Conservation (phyloP, 2,888 invertebrate genomes). For the Apotomis capreana region DNA sequence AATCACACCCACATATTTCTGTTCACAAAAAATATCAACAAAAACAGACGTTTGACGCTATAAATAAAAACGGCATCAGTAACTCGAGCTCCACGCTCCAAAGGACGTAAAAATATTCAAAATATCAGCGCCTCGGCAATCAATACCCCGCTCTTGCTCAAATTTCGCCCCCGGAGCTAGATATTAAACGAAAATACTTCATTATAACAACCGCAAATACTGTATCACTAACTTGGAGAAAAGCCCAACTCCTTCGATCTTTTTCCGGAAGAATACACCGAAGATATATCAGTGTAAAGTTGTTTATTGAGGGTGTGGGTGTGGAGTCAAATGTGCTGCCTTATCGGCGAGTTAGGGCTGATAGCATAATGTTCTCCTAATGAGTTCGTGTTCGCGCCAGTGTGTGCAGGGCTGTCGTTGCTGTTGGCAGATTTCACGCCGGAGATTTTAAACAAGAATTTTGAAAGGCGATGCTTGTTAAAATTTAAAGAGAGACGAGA, state of each 20-base stretch:
- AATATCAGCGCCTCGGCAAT: slow-evolving; percentile 28
- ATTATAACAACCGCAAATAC: slow-evolving; percentile 49
- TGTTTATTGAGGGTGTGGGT: slow-evolving; percentile 2
- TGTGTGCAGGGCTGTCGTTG: slow-evolving; percentile 43
- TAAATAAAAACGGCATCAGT: neutral
- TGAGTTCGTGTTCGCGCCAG: slow-evolving; percentile 52
- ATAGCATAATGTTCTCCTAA: slow-evolving; percentile 54
- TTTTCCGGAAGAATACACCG: neutral
- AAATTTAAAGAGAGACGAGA: neutral
- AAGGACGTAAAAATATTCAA: slow-evolving; percentile 33
- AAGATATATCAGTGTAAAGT: neutral
- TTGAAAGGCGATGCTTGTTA: neutral
- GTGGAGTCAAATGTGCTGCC: slow-evolving; percentile 41
- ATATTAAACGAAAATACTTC: slow-evolving; percentile 49
- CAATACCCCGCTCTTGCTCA: slow-evolving; percentile 30
- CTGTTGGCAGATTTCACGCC: slow-evolving; percentile 23
- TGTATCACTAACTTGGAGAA: slow-evolving; percentile 35
- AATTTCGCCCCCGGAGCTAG: slow-evolving; percentile 42
- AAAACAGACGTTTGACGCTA: neutral
- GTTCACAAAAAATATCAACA: neutral
- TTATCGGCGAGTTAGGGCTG: slow-evolving; percentile 48
- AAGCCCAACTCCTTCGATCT: slow-evolving; percentile 5
- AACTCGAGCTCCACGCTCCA: slow-evolving; percentile 14
- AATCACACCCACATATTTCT: too few relatives aligned
- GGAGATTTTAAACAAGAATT: neutral